A percentile compares a stretch with the other conserved stretches of the same genome.
These are phyloP conservation scores for Hyperopisus bebe DNA, from an alignment of 2,113 vertebrate species.

Conservation along the genomic window DNA sequence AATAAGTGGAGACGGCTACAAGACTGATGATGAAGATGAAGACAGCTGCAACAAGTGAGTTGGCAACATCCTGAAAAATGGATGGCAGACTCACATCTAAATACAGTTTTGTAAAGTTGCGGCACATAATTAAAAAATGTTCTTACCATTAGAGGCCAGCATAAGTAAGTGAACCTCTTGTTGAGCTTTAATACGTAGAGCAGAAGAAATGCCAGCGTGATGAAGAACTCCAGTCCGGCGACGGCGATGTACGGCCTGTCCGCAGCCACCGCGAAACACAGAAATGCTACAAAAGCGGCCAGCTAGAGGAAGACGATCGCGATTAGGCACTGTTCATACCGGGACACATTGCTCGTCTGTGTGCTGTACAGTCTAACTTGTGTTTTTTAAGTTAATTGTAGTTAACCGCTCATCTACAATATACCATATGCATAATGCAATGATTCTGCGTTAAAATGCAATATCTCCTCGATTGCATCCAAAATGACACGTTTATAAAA, in stretches of 20 bases:
- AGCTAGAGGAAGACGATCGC: slow-evolving; percentile 44
- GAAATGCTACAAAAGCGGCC: slow-evolving; percentile 42
- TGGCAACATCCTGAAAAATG: slow-evolving; percentile 68
- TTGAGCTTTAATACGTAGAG: slow-evolving; percentile 70
- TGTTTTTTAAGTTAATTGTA: background rate
- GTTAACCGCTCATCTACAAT: background rate
- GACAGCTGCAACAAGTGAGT: slow-evolving; percentile 61
- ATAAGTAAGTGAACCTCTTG: slow-evolving; percentile 50
- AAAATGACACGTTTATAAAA: background rate
- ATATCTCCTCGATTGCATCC: background rate
- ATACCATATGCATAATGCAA: background rate
- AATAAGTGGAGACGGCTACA: slow-evolving; percentile 55
- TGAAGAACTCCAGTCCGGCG: slow-evolving; percentile 55
- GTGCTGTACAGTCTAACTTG: background rate
- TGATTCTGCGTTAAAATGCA: background rate
- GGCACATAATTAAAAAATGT: background rate
- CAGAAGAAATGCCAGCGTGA: slow-evolving; percentile 56
- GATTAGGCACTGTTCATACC: background rate
- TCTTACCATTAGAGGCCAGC: slow-evolving; percentile 79
- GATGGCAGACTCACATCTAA: slow-evolving; percentile 24
- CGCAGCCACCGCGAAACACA: slow-evolving; percentile 53
- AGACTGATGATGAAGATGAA: slow-evolving; percentile 65
- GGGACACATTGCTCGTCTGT: background rate
- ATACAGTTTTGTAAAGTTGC: background rate
- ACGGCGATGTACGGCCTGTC: slow-evolving; percentile 51